Evolutionary conservation across 2,113 vertebrate species (phyloP).

Genomic region (Epinephelus fuscoguttatus): DNA sequence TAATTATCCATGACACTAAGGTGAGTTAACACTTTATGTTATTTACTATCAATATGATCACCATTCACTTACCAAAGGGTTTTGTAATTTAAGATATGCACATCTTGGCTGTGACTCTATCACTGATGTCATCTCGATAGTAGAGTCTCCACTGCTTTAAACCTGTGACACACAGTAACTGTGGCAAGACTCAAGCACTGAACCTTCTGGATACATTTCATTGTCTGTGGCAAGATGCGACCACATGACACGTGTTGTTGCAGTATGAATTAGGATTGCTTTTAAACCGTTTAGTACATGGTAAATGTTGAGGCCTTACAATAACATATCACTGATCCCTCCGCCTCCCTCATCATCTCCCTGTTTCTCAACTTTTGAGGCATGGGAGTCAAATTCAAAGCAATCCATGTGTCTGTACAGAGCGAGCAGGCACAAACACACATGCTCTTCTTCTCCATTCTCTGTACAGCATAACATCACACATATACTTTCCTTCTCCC

Average conservation of each 20-base stretch:
- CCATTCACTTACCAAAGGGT: not conserved
- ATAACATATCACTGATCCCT: not conserved
- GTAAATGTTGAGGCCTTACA: not conserved
- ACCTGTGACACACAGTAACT: not conserved
- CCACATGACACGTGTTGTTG: not conserved
- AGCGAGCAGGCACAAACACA: slow-evolving; percentile 15
- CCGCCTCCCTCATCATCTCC: not conserved
- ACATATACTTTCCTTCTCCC: slow-evolving; percentile 30
- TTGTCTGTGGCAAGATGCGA: not conserved
- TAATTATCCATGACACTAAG: not conserved
- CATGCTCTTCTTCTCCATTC: slow-evolving; percentile 13
- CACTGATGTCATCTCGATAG: not conserved
- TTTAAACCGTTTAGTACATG: not conserved
- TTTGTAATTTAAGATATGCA: not conserved
- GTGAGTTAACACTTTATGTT: too few relatives aligned
- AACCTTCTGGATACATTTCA: not conserved
- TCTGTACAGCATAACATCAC: slow-evolving; percentile 27
- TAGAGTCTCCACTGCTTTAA: not conserved
- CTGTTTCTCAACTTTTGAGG: slow-evolving; percentile 9
- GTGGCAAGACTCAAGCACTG: not conserved
- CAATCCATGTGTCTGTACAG: not conserved
- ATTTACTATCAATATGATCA: too few relatives aligned
- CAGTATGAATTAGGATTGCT: slow-evolving; percentile 14
- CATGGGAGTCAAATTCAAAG: slow-evolving; percentile 22
- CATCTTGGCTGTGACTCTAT: not conserved